Conservation (phyloP, 2,888 invertebrate genomes). For the Platerodrilus igneus region DNA sequence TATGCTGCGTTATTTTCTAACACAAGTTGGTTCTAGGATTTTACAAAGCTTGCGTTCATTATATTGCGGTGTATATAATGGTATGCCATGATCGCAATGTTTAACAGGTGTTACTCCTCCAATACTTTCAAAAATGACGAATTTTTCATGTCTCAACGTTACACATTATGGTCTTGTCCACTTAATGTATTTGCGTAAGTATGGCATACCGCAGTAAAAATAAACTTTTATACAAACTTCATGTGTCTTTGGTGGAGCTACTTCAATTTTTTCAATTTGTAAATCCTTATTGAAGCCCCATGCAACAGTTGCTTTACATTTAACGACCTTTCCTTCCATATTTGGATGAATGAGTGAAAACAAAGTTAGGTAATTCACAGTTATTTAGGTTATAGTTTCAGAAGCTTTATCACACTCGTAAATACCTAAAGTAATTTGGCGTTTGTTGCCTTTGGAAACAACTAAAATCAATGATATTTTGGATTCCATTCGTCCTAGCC, state of each 20-base stretch:
- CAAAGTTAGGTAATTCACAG: too few relatives aligned
- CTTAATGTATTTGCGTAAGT: slow-evolving; percentile 88
- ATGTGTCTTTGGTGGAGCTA: slow-evolving; percentile 87
- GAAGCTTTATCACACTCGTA: too few relatives aligned
- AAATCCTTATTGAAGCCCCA: slow-evolving; percentile 92
- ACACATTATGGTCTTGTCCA: slow-evolving; percentile 87
- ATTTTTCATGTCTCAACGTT: slow-evolving; percentile 94
- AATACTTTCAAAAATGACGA: slow-evolving; percentile 94
- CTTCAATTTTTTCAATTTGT: slow-evolving; percentile 85
- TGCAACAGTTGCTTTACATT: slow-evolving; percentile 92
- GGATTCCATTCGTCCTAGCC: too few relatives aligned
- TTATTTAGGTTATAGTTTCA: too few relatives aligned
- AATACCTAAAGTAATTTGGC: too few relatives aligned
- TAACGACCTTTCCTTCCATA: slow-evolving; percentile 67
- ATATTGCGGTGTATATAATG: slow-evolving; percentile 95
- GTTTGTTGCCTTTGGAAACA: too few relatives aligned
- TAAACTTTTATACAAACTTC: slow-evolving; percentile 83
- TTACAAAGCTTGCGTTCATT: slow-evolving; percentile 94
- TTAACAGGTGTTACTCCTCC: slow-evolving; percentile 86
- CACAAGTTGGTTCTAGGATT: slow-evolving; percentile 95
- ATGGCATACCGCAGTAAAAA: slow-evolving; percentile 83
- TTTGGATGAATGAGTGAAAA: too few relatives aligned
- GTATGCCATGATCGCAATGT: slow-evolving; percentile 92
- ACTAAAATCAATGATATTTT: too few relatives aligned
- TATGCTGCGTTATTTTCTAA: slow-evolving; percentile 79